Base-by-base conservation (phyloP, 1,140 invertebrate species). In the Ruditapes philippinarum region DNA sequence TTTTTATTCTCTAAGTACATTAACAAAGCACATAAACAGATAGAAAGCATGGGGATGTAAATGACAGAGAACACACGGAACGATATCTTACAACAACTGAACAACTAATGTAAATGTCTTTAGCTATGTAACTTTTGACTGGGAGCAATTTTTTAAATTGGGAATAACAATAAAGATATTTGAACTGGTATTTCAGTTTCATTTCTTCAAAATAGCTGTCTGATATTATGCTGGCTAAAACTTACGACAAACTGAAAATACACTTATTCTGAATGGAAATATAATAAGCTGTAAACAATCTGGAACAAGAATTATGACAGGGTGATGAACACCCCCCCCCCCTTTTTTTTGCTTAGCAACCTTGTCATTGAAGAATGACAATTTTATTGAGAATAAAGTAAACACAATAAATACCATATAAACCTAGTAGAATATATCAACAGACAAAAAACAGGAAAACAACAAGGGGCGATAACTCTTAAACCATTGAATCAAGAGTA, bases 141-240 rank as follows among this genome's bases (percentile, higher is more conserved):
- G 57, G 57, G 57, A 62, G 57, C 57, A 62, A 62, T 62, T 62
- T 62, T 62, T 62, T 62, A 62, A 62, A 62, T 62, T 28, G 57
- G 25, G 22, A 62, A 62, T 62, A 62, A 62, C n/a, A 28, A 25
- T 62, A 28, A 62, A 62, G 22, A 62, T 62, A 28, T 62, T 62
- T 62, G 57, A 62, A 62, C 1, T 62, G n/a, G 57, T 62, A 62
- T 62, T 62, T 62, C n/a, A 62, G 25, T 62, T 62, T 62, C 25
- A 62, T 62, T 62, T 62, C 57, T 62, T 62, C 57, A 62, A 62
- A 62, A 62, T 62, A 62, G 57, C 57, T 62, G 57, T 62, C 57
- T 62, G 57, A 62, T 62, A 62, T 62, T 62, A 62, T 62, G 57
- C 57, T 62, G 57, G 57, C 57, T 28, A 28, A 62, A 62, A 62